Evolutionary conservation across 2,888 invertebrate species (phyloP), one percentile per base, ranked within the genome.

Genomic region (Parasteatoda lunata): DNA sequence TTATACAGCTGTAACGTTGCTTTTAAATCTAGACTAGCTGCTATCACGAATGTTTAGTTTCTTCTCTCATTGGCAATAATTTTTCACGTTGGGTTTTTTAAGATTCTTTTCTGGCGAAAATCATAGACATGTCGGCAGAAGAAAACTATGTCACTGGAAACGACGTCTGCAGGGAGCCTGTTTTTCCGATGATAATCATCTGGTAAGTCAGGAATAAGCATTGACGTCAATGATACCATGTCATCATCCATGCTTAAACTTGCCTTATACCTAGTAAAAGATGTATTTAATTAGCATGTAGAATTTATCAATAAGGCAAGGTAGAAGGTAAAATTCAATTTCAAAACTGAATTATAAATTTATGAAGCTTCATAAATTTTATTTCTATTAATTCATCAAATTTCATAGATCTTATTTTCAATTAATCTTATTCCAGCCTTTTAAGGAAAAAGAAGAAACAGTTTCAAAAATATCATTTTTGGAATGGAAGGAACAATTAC

Each of bases 121-220:
- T 98, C 98, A 93, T 98, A 98, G 88, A 98, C 96, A 90, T 96
- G 95, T 72, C 97, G 95, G 93, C 98, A 98, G 93, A 97, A 97
- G 92, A 98, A 96, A 69, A 98, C 96, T 92, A 97, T 95, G 91
- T 98, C 98, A 73, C 95, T 94, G 86, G 94, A 93, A 90, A 95
- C 93, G 92, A 95, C 92, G 92, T 95, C 92, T 92, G 95, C 94
- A 90, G 95, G 94, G 82, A 92, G 90, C 66, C 91, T 90, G 70
- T 87, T 71, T 51, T 84, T 79, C 64, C 91, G 84, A 49, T 90
- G 89, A 83, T 91, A 91, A 1, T 89, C 89, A 6, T 90, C 91
- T 15, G 65, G 48, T 6, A 90, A 75, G 47, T 89, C 89, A 48
- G 97, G 96, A 90, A 97, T 96, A 91, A 96, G 94, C 45, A 69